Percentiles rank a stretch among this genome's conserved stretches.
These are phyloP conservation scores for Leucophenga maculata DNA, from an alignment of 2,888 invertebrate species.

Conservation along the genomic window DNA sequence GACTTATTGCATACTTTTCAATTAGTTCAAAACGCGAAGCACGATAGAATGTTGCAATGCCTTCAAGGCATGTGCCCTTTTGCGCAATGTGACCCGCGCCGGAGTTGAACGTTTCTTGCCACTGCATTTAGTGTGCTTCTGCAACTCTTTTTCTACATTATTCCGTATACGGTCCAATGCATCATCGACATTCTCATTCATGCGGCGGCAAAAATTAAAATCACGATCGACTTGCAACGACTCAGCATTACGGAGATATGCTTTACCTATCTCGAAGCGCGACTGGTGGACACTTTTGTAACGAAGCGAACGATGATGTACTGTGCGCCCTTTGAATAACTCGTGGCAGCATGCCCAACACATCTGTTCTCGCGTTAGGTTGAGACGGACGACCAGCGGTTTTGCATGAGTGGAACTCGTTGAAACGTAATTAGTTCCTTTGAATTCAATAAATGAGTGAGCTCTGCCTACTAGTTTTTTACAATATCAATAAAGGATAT, in stretches of 20 bases:
- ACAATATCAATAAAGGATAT: too few relatives aligned
- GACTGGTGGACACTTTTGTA: conserved; percentile 29
- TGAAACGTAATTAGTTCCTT: too few relatives aligned
- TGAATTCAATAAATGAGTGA: too few relatives aligned
- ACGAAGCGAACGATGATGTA: background rate
- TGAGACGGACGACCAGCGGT: too few relatives aligned
- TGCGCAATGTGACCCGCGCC: conserved; percentile 77
- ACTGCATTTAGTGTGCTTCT: conserved; percentile 70
- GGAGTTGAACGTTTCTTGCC: conserved; percentile 29
- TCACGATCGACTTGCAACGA: conserved; percentile 75
- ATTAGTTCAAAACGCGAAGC: conserved; percentile 78
- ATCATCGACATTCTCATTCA: conserved; percentile 76
- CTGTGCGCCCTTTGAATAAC: background rate
- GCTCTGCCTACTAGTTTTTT: too few relatives aligned
- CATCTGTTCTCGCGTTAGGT: too few relatives aligned
- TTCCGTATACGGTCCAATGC: conserved; percentile 77
- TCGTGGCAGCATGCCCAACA: conserved; percentile 25
- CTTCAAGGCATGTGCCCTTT: conserved; percentile 86
- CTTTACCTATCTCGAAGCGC: conserved; percentile 74
- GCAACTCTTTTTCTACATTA: conserved; percentile 78
- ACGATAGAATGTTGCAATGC: conserved; percentile 85
- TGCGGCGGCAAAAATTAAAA: conserved; percentile 81
- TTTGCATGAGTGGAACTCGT: too few relatives aligned
- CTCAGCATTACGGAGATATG: conserved; percentile 74
- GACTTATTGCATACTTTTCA: conserved; percentile 74